Evolutionary conservation across 2,888 invertebrate species (phyloP).

Genomic region (Choreutis nemorana): DNA sequence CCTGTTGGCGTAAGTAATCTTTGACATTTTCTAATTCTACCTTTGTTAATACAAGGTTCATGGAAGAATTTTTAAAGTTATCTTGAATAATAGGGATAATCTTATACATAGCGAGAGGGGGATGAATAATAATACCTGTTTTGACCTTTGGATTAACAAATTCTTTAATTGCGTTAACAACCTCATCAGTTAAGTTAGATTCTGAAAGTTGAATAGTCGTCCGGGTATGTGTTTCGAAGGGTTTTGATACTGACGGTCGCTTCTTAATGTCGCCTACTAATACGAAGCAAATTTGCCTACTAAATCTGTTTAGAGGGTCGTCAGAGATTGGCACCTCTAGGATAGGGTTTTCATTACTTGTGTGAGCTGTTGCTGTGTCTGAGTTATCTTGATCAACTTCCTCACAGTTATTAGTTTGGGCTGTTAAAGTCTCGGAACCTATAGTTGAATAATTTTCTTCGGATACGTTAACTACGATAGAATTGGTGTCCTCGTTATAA

Average conservation of each 20-base stretch:
- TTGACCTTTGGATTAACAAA: constrained; percentile 16
- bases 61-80: constrained; percentile 13
- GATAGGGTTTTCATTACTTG: constrained; percentile 12
- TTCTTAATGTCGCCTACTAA: constrained; percentile 13
- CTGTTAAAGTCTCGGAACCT: constrained; percentile 2
- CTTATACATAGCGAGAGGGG: constrained; percentile 10
- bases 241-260: constrained; percentile 11
- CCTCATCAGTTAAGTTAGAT: constrained; percentile 13
- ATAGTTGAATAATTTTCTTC: constrained; percentile 1
- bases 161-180: constrained; percentile 15
- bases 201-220: constrained; percentile 12
- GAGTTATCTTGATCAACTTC: too few relatives aligned
- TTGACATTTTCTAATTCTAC: constrained; percentile 13
- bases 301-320: too few relatives aligned
- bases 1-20: constrained; percentile 14
- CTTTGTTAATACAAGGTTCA: constrained; percentile 14
- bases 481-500: constrained; percentile 7
- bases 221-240: constrained; percentile 14
- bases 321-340: constrained; percentile 14
- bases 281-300: constrained; percentile 11
- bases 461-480: constrained; percentile 6
- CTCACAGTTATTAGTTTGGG: too few relatives aligned
- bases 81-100: constrained; percentile 15
- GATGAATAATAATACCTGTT: constrained; percentile 13
- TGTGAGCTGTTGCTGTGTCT: constrained; percentile 12